Evolutionary conservation across 2,888 invertebrate species (phyloP), one percentile per base, ranked within the genome.

Genomic region (Pyrrhosoma nymphula): DNA sequence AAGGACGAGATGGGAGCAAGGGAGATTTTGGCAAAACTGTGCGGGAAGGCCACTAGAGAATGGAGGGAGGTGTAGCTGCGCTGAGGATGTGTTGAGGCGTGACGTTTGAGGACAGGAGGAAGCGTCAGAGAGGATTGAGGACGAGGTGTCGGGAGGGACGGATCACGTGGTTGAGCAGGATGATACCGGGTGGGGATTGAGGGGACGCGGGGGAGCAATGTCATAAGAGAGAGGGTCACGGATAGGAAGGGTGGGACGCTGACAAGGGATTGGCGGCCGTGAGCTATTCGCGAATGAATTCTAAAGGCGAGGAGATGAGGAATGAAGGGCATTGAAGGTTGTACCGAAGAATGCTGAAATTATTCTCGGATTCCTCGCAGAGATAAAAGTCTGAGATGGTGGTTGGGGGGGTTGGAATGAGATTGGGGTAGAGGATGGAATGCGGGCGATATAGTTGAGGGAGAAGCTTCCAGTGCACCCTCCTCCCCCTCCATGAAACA

Each of bases 321-420:
- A 26, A 56, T 56, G 91, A 60, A 39, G 63, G 63, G 91, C 60
- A 39, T 63, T 39, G 63, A 82, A 82, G 60, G 63, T 63, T 60
- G 91, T 39, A 63, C 91, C 60, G 63, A 91, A 93, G 93, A 93
- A 93, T 93, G 69, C 93, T 55, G 75, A 93, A 93, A 93, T 93
- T 93, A 93, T 93, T 93, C 93, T 39, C 93, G 93, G 69, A 93
- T 93, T 93, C 93, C 93, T 63, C 26, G 20, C 39, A 63, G 47
- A 16, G 93, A 93, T 93, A 93, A 93, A 75, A 93, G 93, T 47
- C 47, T 16, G 69, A n/a, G 23, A 30, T 14, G 69, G 60, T n/a
- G 60, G 60, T 39, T 20, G 69, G 60, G 47, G 69, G 30, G 69
- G 23, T 2, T 18, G 35, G 16, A n/a, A 39, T 23, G 91, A 91